Evolutionary conservation across 1,140 invertebrate genomes (phyloP), one percentile per base, ranked within the genome.

Genomic region (Hestina assimilis): DNA sequence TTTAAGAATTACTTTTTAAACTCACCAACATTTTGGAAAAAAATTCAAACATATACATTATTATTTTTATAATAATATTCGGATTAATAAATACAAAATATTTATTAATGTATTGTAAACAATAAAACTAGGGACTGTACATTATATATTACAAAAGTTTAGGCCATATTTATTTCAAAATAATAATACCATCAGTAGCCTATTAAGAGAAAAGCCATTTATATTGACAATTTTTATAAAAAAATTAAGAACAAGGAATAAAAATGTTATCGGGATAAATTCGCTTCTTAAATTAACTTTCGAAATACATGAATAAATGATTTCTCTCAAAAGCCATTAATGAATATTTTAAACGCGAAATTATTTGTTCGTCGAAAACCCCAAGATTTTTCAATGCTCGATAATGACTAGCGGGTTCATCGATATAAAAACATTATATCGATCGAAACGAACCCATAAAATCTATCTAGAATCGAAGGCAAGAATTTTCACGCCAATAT

Each of bases 81-180:
- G 31, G 12, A 15, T 35, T n/a, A 9, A 28, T 28, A 35, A 38
- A 38, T 38, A 38, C 15, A 2, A 15, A 15, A 17, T 17, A 31
- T 2, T 19, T 38, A 33, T 33, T 9, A 15, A 33, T 33, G 15
- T 19, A 48, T 12, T 20, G 11, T 35, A 48, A 47, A 31, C 33
- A 4, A 38, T 47, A 47, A 33, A 46, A 26, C 33, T 23, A 45
- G 33, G 33, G 7, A 33, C 42, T 47, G 53, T 55, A 55, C 53
- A 47, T 26, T 46, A 47, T 55, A 47, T 55, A 55, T 46, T 47
- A 55, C 14, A 55, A 26, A 38, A 33, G 3, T 38, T 55, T 55
- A 55, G 53, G 53, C 53, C 53, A 47, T 55, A n/a, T 19, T 19
- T 38, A n/a, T n/a, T 38, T 11, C 11, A 31, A 31, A 31, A 11